Conservation (phyloP, 1,140 invertebrate genomes). For the Muscidifurax raptorellus region DNA sequence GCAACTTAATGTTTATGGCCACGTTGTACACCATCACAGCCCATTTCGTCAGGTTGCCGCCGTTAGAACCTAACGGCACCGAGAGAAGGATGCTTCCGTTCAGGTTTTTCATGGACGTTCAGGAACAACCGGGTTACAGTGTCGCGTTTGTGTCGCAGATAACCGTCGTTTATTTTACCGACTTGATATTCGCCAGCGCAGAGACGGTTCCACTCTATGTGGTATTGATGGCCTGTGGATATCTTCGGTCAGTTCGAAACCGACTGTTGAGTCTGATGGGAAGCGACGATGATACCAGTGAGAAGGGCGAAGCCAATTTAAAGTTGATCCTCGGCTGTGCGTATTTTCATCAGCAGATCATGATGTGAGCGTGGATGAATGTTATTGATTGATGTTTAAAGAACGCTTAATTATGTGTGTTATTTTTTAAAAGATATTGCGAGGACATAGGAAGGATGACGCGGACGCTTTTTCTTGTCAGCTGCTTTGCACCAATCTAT, state of each 20-base stretch:
- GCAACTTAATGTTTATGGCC: neutral
- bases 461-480: neutral
- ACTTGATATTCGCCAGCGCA: neutral
- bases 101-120: constrained; percentile 18
- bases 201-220: neutral
- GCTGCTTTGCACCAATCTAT: neutral
- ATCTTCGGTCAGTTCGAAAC: neutral
- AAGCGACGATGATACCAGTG: neutral
- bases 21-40: neutral
- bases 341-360: constrained; percentile 29
- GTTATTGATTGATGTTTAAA: neutral
- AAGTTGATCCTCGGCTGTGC: neutral
- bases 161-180: neutral
- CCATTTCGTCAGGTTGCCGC: neutral
- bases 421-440: neutral
- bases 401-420: neutral
- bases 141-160: neutral
- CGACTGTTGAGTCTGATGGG: neutral
- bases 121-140: constrained; percentile 18
- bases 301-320: neutral
- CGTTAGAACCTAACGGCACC: neutral
- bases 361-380: neutral
- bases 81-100: constrained; percentile 1
- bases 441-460: neutral
- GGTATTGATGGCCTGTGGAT: constrained; percentile 40